Percentiles rank a stretch among this genome's conserved stretches.
Conservation (phyloP, 2,888 invertebrate species). For the Mythimna albipuncta region DNA sequence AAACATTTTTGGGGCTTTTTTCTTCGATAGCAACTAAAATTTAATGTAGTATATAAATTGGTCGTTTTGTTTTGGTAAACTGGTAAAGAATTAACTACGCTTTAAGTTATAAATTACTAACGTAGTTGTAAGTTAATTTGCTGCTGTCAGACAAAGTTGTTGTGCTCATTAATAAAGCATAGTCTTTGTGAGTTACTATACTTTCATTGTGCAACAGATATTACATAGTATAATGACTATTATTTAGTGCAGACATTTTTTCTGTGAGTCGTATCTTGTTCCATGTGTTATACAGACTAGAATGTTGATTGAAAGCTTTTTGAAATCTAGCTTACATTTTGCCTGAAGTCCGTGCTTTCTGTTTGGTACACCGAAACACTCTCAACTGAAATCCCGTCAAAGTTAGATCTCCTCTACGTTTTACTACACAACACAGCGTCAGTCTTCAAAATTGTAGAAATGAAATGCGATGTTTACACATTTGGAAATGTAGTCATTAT, state of each 20-base stretch:
- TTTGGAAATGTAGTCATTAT: background rate
- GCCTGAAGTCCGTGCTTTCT: background rate
- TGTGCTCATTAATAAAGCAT: too few species aligned
- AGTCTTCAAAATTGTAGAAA: background rate
- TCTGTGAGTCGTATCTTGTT: background rate
- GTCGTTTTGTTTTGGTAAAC: too few species aligned
- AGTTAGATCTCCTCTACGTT: background rate
- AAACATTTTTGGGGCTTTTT: background rate
- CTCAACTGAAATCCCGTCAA: constrained; percentile 17
- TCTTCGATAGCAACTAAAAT: too few species aligned
- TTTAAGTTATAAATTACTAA: too few species aligned
- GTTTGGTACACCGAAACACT: constrained; percentile 24
- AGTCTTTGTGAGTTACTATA: too few species aligned
- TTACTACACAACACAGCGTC: background rate
- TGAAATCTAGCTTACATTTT: background rate
- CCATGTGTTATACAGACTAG: background rate
- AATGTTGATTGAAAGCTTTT: background rate
- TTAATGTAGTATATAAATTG: too few species aligned
- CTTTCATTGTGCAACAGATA: too few species aligned
- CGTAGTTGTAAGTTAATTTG: too few species aligned
- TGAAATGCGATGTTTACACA: background rate
- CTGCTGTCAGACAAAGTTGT: too few species aligned
- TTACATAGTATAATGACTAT: background rate
- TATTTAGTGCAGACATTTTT: background rate
- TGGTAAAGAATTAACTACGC: too few species aligned